Evolutionary conservation across 2,888 invertebrate genomes (phyloP), one percentile per base, ranked within the genome.

Genomic region (Drosophila emarginata): DNA sequence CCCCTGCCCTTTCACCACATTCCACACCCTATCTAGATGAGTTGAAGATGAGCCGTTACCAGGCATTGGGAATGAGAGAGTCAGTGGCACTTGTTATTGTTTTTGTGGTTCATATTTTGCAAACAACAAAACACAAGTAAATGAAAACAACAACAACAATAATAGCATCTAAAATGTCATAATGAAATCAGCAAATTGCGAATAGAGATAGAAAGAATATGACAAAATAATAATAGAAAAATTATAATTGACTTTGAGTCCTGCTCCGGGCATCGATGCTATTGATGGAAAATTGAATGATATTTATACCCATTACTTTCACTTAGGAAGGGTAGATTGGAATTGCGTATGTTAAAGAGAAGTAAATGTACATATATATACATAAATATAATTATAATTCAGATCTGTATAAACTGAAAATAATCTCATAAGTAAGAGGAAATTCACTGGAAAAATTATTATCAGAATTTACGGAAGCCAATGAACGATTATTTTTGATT

Each of bases 141-240:
- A 15, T 14, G 15, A 40, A 6, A 40, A 18, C 40, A 11, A 45
- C 11, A 45, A 45, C 3, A 21, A 52, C 26, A 52, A 52, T 7
- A 52, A 26, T 26, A 52, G 7, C 32, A 32, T 32, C 32, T 32
- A 32, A 26, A 26, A 52, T 52, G n/a, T 26, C 14, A 52, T 52
- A 26, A 52, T 52, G 26, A 52, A 52, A 28, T 52, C 52, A 52
- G 9, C 52, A 52, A 52, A 52, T 26, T 52, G 26, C 26, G 26
- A 23, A 26, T 9, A 14, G 14, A 26, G 32, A 32, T 0, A 32
- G 32, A 28, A 5, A 5, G 7, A 52, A 52, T 45, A 45, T 45
- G 18, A 45, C 40, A 52, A 23, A 52, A 52, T 23, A 52, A 26
- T 26, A 23, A 52, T 26, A 6, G 26, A 26, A n/a, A 52, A 28